A percentile compares a stretch with the other conserved stretches of the same genome.
These are phyloP conservation scores for Pipistrellus pygmaeus DNA, from an alignment of 2,797 vertebrate genomes.

Conservation along the genomic window DNA sequence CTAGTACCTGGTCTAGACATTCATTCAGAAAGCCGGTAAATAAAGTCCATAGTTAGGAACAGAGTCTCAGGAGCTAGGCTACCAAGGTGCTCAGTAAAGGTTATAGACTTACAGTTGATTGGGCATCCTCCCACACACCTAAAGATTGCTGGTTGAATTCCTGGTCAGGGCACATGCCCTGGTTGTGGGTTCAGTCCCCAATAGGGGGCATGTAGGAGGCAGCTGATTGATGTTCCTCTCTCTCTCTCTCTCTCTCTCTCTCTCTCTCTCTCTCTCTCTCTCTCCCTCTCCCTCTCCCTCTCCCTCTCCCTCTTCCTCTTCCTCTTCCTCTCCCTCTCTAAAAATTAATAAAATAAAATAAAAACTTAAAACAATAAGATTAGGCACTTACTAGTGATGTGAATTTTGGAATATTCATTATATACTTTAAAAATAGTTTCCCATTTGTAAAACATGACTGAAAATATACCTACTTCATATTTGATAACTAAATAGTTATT, in stretches of 20 bases:
- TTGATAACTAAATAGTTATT: neutral
- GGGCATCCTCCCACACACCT: neutral
- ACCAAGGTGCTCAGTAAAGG: neutral
- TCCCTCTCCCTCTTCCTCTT: no score
- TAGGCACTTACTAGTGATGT: neutral
- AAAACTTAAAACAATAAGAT: neutral
- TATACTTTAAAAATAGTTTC: neutral
- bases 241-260: no score
- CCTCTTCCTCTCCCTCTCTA: neutral
- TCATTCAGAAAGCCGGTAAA: neutral
- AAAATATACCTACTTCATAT: neutral
- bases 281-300: no score
- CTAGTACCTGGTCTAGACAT: no score
- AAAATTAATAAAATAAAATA: neutral
- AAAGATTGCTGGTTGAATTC: neutral
- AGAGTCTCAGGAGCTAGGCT: neutral
- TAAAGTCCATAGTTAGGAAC: neutral
- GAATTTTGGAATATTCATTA: neutral
- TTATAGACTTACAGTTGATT: neutral
- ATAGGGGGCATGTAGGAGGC: neutral
- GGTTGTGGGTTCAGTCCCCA: neutral
- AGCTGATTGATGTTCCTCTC: neutral
- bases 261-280: no score
- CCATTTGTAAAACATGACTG: slow-evolving; percentile 3
- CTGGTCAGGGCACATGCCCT: neutral